Evolutionary conservation across 1,140 invertebrate genomes (phyloP).

Genomic region (Drosophila azteca): DNA sequence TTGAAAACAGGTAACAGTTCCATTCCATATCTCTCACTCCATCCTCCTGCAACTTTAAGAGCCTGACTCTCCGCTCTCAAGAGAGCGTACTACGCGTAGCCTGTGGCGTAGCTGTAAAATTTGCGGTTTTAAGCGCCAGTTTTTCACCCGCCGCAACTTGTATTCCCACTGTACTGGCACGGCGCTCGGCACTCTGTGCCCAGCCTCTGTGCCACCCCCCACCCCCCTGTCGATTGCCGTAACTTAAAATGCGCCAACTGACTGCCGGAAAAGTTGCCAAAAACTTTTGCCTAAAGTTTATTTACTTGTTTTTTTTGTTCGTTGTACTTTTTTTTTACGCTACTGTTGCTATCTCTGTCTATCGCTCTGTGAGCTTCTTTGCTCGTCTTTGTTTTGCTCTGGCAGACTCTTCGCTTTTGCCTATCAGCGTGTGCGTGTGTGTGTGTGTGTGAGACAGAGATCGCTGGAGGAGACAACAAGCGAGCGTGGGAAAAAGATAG

Average conservation of each 20-base stretch:
- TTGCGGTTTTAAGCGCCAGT: not conserved
- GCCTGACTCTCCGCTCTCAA: too few relatives aligned
- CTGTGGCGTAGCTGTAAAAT: conserved; percentile 2
- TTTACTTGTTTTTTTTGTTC: conserved; percentile 69
- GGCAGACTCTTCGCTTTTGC: too few relatives aligned
- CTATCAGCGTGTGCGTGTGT: too few relatives aligned
- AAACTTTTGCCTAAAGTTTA: conserved; percentile 75
- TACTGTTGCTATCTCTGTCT: too few relatives aligned
- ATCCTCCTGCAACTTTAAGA: not conserved
- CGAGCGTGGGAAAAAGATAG: too few relatives aligned
- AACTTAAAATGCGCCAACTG: conserved; percentile 80
- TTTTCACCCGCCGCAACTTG: not conserved
- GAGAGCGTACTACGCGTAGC: too few relatives aligned
- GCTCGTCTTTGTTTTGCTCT: too few relatives aligned
- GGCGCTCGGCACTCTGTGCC: not conserved
- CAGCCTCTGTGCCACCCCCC: not conserved
- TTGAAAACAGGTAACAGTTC: conserved; percentile 12
- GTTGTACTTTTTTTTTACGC: conserved; percentile 29
- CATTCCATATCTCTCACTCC: not conserved
- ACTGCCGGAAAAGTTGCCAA: conserved; percentile 69
- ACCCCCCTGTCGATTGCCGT: conserved; percentile 58
- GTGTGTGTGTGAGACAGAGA: too few relatives aligned
- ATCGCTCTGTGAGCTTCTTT: too few relatives aligned
- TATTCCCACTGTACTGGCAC: too few relatives aligned
- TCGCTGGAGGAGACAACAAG: too few relatives aligned